Conservation (phyloP, 2,888 invertebrate species). For the Dynastes grantii region DNA sequence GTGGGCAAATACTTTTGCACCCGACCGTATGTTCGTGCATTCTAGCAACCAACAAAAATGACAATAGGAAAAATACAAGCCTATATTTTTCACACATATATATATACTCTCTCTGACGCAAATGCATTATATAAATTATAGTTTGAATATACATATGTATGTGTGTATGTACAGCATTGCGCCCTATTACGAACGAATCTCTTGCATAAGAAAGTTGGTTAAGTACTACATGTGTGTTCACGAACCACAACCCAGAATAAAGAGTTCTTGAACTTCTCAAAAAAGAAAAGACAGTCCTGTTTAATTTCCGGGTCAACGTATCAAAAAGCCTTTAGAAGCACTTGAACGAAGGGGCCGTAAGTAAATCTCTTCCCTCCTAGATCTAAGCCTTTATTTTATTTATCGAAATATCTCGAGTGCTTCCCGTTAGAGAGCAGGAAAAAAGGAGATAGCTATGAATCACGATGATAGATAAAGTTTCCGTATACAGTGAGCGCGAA, state of each 20-base stretch:
- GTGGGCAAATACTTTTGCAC: too few relatives aligned
- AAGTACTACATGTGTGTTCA: not conserved
- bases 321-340: slow-evolving; percentile 13
- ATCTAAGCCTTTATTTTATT: slow-evolving; percentile 25
- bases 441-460: slow-evolving; percentile 1
- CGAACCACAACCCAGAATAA: slow-evolving; percentile 5
- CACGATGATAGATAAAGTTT: not conserved
- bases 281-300: slow-evolving; percentile 44
- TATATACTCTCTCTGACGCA: not conserved
- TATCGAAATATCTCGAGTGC: slow-evolving; percentile 26
- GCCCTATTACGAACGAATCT: not conserved
- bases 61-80: not conserved
- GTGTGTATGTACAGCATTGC: not conserved
- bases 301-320: slow-evolving; percentile 45
- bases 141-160: not conserved
- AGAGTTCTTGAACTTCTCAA: slow-evolving; percentile 39
- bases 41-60: not conserved
- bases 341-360: slow-evolving; percentile 14
- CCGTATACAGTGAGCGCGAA: not conserved
- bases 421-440: slow-evolving; percentile 17
- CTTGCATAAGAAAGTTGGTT: not conserved
- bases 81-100: slow-evolving; percentile 1
- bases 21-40: not conserved
- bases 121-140: not conserved
- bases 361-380: slow-evolving; percentile 13